phyloP scores from a whole-genome alignment of 2,888 invertebrate species.

The Drosophila mayaguana region DNA sequence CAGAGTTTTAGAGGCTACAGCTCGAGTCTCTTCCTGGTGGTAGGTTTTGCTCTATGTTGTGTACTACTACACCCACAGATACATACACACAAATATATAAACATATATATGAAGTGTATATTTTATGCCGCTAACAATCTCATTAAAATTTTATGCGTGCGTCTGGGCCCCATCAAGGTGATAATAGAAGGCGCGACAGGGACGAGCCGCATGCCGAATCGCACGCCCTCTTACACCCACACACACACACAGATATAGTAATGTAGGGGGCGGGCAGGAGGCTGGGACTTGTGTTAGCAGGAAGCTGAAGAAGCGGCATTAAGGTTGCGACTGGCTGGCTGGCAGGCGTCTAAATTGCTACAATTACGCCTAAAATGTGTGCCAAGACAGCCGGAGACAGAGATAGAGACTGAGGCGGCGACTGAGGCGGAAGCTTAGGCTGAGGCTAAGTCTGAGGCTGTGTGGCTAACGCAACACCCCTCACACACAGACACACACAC shows the following conservation, averaged over 20 bases:
- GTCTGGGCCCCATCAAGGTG: constrained; percentile 69
- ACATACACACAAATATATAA: not conserved
- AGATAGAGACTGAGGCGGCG: not conserved
- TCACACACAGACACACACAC: constrained; percentile 11
- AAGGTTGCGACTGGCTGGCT: constrained; percentile 48
- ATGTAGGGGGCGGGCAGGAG: not conserved
- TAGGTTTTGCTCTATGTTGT: constrained; percentile 29
- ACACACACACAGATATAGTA: constrained; percentile 22
- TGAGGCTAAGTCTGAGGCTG: constrained; percentile 5
- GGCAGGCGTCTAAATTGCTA: constrained; percentile 76
- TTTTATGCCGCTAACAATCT: constrained; percentile 79
- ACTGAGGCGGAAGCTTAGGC: not conserved
- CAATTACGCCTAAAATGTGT: constrained; percentile 80
- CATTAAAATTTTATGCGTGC: constrained; percentile 81
- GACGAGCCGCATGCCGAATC: constrained; percentile 28
- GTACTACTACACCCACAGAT: constrained; percentile 15
- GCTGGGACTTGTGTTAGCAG: not conserved
- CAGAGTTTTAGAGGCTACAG: constrained; percentile 42
- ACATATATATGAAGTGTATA: constrained; percentile 55
- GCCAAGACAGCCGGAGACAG: constrained; percentile 44
- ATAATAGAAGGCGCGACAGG: constrained; percentile 62
- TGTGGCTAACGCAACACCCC: constrained; percentile 30
- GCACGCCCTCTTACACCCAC: constrained; percentile 29
- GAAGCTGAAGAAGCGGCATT: constrained; percentile 22
- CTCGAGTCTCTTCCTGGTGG: constrained; percentile 23